These are phyloP conservation scores for Cyanoramphus novaezelandiae DNA, from an alignment of 2,113 vertebrate genomes.

Conservation along the genomic window DNA sequence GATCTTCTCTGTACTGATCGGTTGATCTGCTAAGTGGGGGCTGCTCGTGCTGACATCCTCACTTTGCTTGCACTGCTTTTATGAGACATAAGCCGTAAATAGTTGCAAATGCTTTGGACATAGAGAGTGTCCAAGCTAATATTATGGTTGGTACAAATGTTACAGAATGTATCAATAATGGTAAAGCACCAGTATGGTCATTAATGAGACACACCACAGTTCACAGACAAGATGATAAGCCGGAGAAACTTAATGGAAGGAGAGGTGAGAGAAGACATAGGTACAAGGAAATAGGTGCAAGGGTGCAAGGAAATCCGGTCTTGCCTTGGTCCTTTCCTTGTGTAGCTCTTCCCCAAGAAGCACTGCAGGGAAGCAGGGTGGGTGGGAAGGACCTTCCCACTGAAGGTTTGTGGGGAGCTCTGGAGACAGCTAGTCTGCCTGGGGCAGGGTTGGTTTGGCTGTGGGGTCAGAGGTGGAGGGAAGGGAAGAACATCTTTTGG, in stretches of 20 bases:
- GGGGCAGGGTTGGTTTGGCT: not conserved
- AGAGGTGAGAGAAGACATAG: not conserved
- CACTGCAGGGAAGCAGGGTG: not conserved
- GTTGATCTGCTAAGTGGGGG: not conserved
- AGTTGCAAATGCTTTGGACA: not conserved
- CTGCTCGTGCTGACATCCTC: not conserved
- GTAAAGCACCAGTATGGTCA: not conserved
- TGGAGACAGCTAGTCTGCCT: not conserved
- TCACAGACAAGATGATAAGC: not conserved
- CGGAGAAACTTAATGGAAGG: not conserved
- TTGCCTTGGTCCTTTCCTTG: not conserved
- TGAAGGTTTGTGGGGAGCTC: not conserved
- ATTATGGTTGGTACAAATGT: not conserved
- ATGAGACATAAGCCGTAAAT: not conserved
- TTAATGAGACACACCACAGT: not conserved
- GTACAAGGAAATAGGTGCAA: not conserved
- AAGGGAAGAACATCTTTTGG: not conserved
- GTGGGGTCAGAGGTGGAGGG: not conserved
- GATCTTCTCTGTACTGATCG: not conserved
- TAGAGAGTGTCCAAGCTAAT: not conserved
- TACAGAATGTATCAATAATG: not conserved
- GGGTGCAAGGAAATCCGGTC: not conserved
- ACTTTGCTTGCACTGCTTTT: not conserved
- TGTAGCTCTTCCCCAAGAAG: not conserved
- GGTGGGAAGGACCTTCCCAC: not conserved